These are phyloP conservation scores for Hucho hucho DNA, from an alignment of 2,113 vertebrate genomes.

Conservation along the genomic window DNA sequence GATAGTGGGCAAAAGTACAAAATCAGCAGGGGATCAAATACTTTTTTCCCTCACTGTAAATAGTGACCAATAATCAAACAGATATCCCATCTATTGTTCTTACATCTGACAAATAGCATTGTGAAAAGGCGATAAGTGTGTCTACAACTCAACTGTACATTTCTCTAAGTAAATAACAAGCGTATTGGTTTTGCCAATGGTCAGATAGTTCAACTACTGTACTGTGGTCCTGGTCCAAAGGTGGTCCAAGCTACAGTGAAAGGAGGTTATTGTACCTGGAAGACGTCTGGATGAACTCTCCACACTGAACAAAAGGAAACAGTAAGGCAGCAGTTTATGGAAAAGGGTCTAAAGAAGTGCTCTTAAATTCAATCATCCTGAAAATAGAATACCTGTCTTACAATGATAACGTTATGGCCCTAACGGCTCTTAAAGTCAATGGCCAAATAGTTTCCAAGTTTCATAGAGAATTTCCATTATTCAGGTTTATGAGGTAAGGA, in stretches of 20 bases:
- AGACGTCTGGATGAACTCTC: conserved; percentile 7
- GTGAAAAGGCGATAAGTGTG: background rate
- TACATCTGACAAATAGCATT: background rate
- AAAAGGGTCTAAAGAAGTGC: conserved; percentile 21
- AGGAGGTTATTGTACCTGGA: conserved; percentile 3
- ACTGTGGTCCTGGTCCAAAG: background rate
- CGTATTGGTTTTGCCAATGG: background rate
- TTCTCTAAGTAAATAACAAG: background rate
- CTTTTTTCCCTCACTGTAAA: no score
- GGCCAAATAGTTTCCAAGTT: conserved; percentile 9
- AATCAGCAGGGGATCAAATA: no score
- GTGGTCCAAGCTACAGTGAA: background rate
- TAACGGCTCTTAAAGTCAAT: background rate
- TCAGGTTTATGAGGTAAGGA: no score
- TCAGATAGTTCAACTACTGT: background rate
- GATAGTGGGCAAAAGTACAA: no score
- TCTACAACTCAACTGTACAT: background rate
- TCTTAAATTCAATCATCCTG: conserved; percentile 6
- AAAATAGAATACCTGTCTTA: conserved; percentile 13
- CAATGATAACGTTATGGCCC: conserved; percentile 20
- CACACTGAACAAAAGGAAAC: conserved; percentile 15
- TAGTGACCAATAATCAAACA: background rate
- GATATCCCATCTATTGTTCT: background rate
- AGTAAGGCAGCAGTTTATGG: conserved; percentile 34
- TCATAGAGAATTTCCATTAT: no score